Base-by-base conservation (phyloP, 2,888 invertebrate species). In the Polyommatus iphigenia region DNA sequence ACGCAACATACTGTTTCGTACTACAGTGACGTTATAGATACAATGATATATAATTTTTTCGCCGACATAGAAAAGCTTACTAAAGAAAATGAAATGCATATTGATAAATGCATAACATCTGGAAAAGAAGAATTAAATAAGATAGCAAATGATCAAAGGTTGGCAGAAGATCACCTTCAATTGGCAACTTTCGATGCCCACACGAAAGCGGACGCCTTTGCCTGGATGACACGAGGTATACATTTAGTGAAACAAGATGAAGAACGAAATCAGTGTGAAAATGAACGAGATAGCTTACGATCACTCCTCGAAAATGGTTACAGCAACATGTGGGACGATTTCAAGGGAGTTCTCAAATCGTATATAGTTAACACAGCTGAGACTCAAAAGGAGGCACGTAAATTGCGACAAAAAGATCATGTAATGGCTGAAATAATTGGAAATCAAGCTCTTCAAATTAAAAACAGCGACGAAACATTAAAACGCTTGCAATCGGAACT, bases 1-100 rank as follows among this genome's bases (percentile, higher is more conserved):
- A 96, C 96, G 82, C 92, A 94, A 79, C 93, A 95, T 80, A 95
- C 96, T 77, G 95, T 96, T 81, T 93, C 96, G 77, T 94, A 95
- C 67, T 96, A 96, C 86, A 95, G 96, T 78, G 93, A 94, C 78
- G 95, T 95, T 36, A 94, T 96, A 75, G 95, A 96, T 81, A 91
- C 91, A 78, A 95, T 96, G 86, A 95, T 96, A 77, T 95, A 87
- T 77, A 93, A 92, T 81, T 93, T 93, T 82, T 82, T 91, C 32
- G 71, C 80, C 2, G 91, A 93, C 71, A 84, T 93, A 62, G 91
- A 93, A 67, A 83, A 83, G 2, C 75, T 93, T 80, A 87, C 88
- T 1, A 86, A 86, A 79, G 84, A 89, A 3, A 92, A 93, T 82
- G 84, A 90, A 77, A 78, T 41, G 5, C 87, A 87, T 83, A 90